Base-by-base conservation (phyloP, 2,113 vertebrate genomes). In the Chaetops frenatus region DNA sequence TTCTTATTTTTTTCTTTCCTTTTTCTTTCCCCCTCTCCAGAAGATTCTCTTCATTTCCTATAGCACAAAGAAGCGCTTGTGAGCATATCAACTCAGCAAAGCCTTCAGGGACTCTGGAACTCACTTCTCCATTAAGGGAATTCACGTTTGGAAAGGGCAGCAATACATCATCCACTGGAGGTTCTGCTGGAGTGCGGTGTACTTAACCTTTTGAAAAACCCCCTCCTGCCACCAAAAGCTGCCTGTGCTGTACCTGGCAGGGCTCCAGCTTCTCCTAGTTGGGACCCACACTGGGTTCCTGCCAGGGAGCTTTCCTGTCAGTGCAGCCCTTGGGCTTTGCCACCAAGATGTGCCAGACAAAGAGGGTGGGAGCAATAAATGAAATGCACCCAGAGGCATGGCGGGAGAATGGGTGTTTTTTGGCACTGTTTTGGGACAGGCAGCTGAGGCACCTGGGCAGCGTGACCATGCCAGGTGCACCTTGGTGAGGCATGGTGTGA, bases 21-120 rank as follows among this genome's bases (percentile, higher is more conserved):
- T 25, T 33, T 6, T 3, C 3, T 1, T 4, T 17, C 3, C 8
- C 3, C 4, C 8, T 5, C 14, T 0, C 16, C 16, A 33, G 56
- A 48, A 73, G 77, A 29, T 77, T 70, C 12, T 40, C 8, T 45
- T 73, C 4, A 44, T 85, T 84, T 91, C 31, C 73, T 53, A 0
- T 36, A 38, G 35, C 56, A 86, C 67, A 84, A 71, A 78, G 56
- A 11, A 56, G 10, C 51, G 14, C 19, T 70, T 45, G 40, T 64
- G 81, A 69, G 1, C 56, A 24, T 20, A 12, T 8, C 47, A 67
- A 4, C 36, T 53, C 57, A 53, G 18, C 31, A 54, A 29, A 81
- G 31, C 42, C 29, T 66, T 12, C 21, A 9, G 25, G 38, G 65
- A 4, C 60, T 71, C 57, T 20, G 31, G 38, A 56, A 33, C 40